These are phyloP conservation scores for Champsocephalus esox DNA, from an alignment of 2,797 vertebrate species.

Conservation along the genomic window DNA sequence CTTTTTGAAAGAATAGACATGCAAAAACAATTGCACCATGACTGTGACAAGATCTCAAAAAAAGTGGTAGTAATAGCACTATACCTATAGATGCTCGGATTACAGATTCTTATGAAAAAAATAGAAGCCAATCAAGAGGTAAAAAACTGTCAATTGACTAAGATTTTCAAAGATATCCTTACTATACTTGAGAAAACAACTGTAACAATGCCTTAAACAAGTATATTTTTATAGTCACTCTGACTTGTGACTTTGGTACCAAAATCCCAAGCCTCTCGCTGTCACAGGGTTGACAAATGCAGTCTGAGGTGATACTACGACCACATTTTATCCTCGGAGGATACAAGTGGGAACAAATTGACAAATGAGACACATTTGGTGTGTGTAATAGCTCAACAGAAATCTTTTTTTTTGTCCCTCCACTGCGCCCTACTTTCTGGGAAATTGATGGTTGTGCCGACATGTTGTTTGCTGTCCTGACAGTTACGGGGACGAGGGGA, in stretches of 20 bases:
- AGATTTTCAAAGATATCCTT: no score
- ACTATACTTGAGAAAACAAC: no score
- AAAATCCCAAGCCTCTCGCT: not conserved
- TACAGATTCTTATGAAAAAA: no score
- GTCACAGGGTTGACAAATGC: slow-evolving; percentile 11
- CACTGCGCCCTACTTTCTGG: slow-evolving; percentile 39
- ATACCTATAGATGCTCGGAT: no score
- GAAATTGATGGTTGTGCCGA: slow-evolving; percentile 19
- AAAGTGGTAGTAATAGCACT: no score
- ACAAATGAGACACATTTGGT: slow-evolving; percentile 39
- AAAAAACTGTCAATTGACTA: no score
- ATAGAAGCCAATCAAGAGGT: no score
- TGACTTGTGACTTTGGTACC: slow-evolving; percentile 1
- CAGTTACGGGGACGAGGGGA: slow-evolving; percentile 8
- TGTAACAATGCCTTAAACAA: not conserved
- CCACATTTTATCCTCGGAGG: slow-evolving; percentile 24
- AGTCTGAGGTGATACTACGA: not conserved
- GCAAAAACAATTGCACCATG: not conserved
- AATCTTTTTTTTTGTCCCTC: not conserved
- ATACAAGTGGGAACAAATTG: slow-evolving; percentile 14
- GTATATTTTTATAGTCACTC: not conserved
- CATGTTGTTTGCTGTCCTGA: slow-evolving; percentile 32
- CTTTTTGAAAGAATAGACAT: not conserved
- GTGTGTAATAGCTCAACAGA: slow-evolving; percentile 19
- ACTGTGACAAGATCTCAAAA: no score